A percentile compares a stretch with the other conserved stretches of the same genome.
Conservation (phyloP, 1,140 invertebrate genomes). For the Platyura marginata region DNA sequence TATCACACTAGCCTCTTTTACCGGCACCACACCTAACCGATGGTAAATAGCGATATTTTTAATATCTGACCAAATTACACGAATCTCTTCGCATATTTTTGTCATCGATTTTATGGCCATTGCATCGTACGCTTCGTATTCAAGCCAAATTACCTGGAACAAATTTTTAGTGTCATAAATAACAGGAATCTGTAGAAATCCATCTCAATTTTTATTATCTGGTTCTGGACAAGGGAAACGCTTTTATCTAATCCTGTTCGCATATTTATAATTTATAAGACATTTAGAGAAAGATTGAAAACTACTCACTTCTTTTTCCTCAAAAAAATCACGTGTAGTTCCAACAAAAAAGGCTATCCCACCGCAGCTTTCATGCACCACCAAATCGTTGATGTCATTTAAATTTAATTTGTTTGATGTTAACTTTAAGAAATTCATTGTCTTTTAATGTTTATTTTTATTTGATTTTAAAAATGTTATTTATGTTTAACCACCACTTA, state of each 20-base stretch:
- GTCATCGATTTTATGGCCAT: conserved; percentile 80
- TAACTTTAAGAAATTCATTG: conserved; percentile 50
- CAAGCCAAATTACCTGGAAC: conserved; percentile 49
- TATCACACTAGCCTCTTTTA: conserved; percentile 73
- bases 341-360: conserved; percentile 81
- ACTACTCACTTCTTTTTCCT: conserved; percentile 62
- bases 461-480: neutral
- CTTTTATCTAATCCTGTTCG: conserved; percentile 3
- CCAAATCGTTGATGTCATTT: conserved; percentile 42
- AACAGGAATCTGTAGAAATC: no score
- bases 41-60: conserved; percentile 65
- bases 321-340: conserved; percentile 78
- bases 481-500: conserved; percentile 54
- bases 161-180: no score
- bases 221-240: no score
- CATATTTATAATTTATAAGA: no score
- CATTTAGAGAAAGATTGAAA: no score
- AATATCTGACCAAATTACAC: conserved; percentile 49
- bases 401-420: conserved; percentile 45
- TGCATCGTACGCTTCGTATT: conserved; percentile 84
- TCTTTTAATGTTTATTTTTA: conserved; percentile 5
- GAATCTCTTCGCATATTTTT: conserved; percentile 52
- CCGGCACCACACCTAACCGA: conserved; percentile 67
- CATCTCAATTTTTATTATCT: no score
- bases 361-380: conserved; percentile 57